Conservation (phyloP, 2,797 vertebrate genomes). For the Streptopelia turtur region DNA sequence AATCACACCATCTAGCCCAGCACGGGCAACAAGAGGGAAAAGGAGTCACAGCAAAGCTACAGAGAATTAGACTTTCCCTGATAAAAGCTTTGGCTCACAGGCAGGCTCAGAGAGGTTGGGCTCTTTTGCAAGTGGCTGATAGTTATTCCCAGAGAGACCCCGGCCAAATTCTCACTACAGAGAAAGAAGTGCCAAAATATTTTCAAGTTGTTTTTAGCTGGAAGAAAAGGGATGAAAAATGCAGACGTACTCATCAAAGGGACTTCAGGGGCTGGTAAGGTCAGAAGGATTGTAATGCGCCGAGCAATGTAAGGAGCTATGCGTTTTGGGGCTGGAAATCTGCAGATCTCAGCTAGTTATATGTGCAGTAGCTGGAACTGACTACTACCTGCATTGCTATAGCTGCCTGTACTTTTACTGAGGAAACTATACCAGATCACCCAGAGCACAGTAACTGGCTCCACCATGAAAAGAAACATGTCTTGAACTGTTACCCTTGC, state of each 20-base stretch:
- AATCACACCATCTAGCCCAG: slow-evolving; percentile 4
- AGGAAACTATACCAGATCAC: neutral
- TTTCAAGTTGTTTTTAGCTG: neutral
- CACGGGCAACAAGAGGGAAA: neutral
- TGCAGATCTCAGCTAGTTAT: neutral
- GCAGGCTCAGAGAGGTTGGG: neutral
- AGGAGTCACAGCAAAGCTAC: neutral
- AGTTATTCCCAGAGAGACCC: slow-evolving; percentile 33
- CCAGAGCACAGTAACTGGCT: neutral
- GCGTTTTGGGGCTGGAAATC: neutral
- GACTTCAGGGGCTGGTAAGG: neutral
- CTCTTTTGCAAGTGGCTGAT: slow-evolving; percentile 22
- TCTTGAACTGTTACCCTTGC: neutral
- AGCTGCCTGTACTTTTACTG: neutral
- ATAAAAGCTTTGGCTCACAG: slow-evolving; percentile 59
- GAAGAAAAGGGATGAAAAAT: neutral
- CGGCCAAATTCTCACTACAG: neutral
- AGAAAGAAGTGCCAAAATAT: slow-evolving; percentile 20
- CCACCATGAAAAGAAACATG: neutral
- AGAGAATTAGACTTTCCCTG: slow-evolving; percentile 3
- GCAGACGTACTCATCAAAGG: neutral
- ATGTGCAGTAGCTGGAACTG: neutral
- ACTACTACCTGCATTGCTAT: neutral
- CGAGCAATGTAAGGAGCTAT: neutral
- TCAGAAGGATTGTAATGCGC: neutral